Percentiles rank a stretch among this genome's conserved stretches.
phyloP scores from a whole-genome alignment of 30 jellyfish, hydroid and myxozoan genomes.

The Turritopsis rubra region DNA sequence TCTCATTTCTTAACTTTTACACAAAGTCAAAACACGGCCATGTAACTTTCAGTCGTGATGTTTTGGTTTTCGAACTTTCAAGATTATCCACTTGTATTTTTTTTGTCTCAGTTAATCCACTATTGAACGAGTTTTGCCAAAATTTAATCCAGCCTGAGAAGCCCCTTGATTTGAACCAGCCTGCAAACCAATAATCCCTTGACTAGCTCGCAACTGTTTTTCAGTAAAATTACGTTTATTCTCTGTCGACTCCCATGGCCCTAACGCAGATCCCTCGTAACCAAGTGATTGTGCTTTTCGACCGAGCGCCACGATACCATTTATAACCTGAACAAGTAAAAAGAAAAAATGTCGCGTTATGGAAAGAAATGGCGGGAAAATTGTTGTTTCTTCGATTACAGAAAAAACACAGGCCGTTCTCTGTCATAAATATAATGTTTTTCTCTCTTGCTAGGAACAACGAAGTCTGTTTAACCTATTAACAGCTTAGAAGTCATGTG shows the following conservation, averaged over 20 bases:
- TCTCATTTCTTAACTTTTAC: neutral
- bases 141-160: conserved; percentile 66
- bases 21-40: too few species aligned
- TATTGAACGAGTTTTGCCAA: conserved; percentile 76
- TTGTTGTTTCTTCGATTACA: neutral
- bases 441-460: too few species aligned
- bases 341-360: neutral
- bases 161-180: conserved; percentile 96
- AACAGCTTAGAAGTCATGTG: too few species aligned
- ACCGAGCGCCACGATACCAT: conserved; percentile 88
- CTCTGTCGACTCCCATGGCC: conserved; percentile 81
- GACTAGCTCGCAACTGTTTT: conserved; percentile 80
- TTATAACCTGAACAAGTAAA: conserved; percentile 32
- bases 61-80: neutral
- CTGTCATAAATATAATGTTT: too few species aligned
- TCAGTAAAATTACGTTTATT: conserved; percentile 72
- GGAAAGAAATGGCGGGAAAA: neutral
- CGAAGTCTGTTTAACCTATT: too few species aligned
- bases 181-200: conserved; percentile 78
- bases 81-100: neutral
- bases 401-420: too few species aligned
- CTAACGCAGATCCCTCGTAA: conserved; percentile 73
- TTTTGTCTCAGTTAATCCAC: conserved; percentile 18
- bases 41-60: neutral
- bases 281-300: conserved; percentile 60